phyloP scores from a whole-genome alignment of 2,113 vertebrate genomes.

The Haemorhous mexicanus region DNA sequence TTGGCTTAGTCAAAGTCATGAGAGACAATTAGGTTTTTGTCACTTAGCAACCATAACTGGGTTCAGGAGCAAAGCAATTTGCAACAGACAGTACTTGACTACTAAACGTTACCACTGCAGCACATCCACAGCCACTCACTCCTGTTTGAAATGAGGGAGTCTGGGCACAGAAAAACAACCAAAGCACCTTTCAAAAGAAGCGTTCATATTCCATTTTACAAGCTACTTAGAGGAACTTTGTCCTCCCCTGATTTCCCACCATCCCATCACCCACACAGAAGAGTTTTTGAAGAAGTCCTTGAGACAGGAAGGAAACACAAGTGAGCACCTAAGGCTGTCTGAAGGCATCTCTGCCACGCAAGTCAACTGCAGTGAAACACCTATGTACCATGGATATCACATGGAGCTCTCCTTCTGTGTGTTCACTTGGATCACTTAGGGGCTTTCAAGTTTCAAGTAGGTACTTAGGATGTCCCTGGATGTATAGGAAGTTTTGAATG shows the following conservation, averaged over 20 bases:
- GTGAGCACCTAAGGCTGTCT: background rate
- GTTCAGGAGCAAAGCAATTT: constrained; percentile 2
- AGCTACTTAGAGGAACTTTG: background rate
- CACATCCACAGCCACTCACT: background rate
- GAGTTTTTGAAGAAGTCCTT: background rate
- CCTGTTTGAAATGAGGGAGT: background rate
- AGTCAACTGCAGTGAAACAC: background rate
- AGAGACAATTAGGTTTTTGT: constrained; percentile 18
- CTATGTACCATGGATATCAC: fast-evolving
- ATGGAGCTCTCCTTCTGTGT: background rate
- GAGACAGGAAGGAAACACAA: background rate
- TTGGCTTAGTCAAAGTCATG: constrained; percentile 7
- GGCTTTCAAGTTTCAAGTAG: background rate
- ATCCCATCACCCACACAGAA: background rate
- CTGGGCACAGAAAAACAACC: background rate
- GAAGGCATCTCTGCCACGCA: background rate
- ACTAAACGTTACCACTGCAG: background rate
- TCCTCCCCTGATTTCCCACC: background rate
- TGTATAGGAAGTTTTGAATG: background rate
- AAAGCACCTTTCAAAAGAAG: background rate
- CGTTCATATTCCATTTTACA: background rate
- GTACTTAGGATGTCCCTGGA: background rate
- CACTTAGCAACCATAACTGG: constrained; percentile 31
- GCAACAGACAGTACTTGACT: background rate
- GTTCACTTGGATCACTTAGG: background rate